Conservation (phyloP, 1,140 invertebrate genomes). For the Drosophila aff. region DNA sequence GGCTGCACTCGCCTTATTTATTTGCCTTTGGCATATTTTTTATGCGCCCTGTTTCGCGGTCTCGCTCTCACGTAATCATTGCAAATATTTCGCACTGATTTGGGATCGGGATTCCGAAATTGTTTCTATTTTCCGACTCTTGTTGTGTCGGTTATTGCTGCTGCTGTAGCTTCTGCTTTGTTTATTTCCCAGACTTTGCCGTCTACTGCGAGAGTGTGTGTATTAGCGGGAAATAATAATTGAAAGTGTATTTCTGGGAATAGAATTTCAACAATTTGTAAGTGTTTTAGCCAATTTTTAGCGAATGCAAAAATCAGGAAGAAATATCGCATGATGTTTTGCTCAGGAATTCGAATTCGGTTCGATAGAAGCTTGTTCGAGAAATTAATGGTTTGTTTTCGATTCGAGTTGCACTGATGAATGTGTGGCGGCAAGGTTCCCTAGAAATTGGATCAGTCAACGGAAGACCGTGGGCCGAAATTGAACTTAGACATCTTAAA, state of each 20-base stretch:
- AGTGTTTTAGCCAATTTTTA: conserved; percentile 51
- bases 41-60: conserved; percentile 28
- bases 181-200: conserved; percentile 31
- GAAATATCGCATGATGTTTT: conserved; percentile 37
- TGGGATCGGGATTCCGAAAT: conserved; percentile 45
- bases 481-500: not conserved
- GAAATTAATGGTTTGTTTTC: conserved; percentile 68
- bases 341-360: conserved; percentile 8
- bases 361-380: conserved; percentile 39
- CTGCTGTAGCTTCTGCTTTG: conserved; percentile 4
- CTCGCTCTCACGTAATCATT: conserved; percentile 57
- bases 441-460: conserved; percentile 59
- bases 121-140: conserved; percentile 35
- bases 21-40: conserved; percentile 46
- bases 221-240: conserved; percentile 63
- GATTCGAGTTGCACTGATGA: conserved; percentile 50
- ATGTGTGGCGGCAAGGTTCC: conserved; percentile 47
- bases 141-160: conserved; percentile 10
- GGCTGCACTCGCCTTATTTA: conserved; percentile 46
- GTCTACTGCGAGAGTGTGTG: conserved; percentile 5
- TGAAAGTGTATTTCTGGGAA: conserved; percentile 63
- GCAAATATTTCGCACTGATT: conserved; percentile 75
- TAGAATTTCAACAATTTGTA: conserved; percentile 58
- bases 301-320: conserved; percentile 39
- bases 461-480: conserved; percentile 26